A percentile compares a stretch with the other conserved stretches of the same genome.
Evolutionary conservation across 2,888 invertebrate genomes (phyloP).

Genomic region (Pyralis farinalis): DNA sequence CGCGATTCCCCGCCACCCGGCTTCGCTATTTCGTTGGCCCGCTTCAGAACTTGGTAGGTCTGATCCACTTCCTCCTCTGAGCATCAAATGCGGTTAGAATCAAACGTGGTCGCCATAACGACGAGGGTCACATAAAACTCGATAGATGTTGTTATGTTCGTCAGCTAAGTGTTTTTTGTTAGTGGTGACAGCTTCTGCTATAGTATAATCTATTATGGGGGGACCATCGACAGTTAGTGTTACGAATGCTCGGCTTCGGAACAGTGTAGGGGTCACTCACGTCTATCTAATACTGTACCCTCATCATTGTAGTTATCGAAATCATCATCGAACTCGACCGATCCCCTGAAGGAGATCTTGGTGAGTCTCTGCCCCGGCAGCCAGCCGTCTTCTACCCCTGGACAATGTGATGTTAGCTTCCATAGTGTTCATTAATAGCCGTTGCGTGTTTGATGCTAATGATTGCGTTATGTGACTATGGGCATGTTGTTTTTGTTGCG

Average conservation of each 20-base stretch:
- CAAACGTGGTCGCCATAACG: conserved; percentile 31
- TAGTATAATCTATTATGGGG: conserved; percentile 29
- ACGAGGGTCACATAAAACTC: conserved; percentile 29
- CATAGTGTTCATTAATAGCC: conserved; percentile 39
- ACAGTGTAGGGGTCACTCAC: conserved; percentile 64
- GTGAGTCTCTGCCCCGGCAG: conserved; percentile 78
- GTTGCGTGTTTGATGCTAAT: conserved; percentile 35
- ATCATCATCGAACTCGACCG: conserved; percentile 75
- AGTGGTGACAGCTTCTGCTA: conserved; percentile 33
- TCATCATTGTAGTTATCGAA: conserved; percentile 73
- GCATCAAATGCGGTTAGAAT: conserved; percentile 68
- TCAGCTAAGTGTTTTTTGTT: conserved; percentile 38
- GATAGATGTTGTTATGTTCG: conserved; percentile 25
- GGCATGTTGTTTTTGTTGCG: conserved; percentile 11
- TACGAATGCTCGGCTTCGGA: conserved; percentile 46
- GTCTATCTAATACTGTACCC: conserved; percentile 66
- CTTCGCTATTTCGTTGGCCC: conserved; percentile 93
- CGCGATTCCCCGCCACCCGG: conserved; percentile 77
- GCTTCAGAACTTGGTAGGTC: conserved; percentile 97
- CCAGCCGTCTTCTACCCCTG: conserved; percentile 76
- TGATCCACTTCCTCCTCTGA: conserved; percentile 90
- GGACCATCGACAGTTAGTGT: conserved; percentile 44
- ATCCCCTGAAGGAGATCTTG: conserved; percentile 74
- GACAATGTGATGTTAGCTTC: conserved; percentile 64
- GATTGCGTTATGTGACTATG: conserved; percentile 31